Conservation (phyloP, 2,113 vertebrate species). For the Scolopax mira region DNA sequence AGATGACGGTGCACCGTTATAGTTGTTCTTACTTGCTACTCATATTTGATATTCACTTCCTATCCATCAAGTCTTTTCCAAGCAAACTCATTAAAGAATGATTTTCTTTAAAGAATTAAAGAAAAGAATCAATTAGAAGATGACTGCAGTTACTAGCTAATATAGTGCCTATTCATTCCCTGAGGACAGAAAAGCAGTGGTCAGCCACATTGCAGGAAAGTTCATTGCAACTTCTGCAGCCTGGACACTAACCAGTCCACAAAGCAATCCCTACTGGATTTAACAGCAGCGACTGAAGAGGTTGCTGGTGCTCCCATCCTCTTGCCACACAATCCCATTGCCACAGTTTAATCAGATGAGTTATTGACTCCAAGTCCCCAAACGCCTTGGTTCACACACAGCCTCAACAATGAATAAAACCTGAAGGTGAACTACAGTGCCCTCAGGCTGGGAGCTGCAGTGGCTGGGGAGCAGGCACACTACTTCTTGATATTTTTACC, state of each 20-base stretch:
- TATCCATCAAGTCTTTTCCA: not conserved
- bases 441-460: not conserved
- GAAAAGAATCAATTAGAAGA: not conserved
- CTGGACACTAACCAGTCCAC: not conserved
- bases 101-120: no score
- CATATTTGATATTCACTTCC: not conserved
- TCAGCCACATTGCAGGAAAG: not conserved
- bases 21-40: not conserved
- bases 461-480: not conserved
- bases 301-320: not conserved
- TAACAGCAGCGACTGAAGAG: not conserved
- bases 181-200: not conserved
- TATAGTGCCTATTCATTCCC: not conserved
- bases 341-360: not conserved
- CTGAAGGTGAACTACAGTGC: not conserved
- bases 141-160: not conserved
- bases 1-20: not conserved
- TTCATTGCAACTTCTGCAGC: not conserved
- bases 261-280: not conserved
- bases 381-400: fast-evolving
- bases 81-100: not conserved
- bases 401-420: not conserved
- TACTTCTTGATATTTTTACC: not conserved
- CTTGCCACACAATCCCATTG: not conserved
- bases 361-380: not conserved